A percentile compares a stretch with the other conserved stretches of the same genome.
phyloP scores from a whole-genome alignment of 2,797 vertebrate species.

The Galago senegalensis region DNA sequence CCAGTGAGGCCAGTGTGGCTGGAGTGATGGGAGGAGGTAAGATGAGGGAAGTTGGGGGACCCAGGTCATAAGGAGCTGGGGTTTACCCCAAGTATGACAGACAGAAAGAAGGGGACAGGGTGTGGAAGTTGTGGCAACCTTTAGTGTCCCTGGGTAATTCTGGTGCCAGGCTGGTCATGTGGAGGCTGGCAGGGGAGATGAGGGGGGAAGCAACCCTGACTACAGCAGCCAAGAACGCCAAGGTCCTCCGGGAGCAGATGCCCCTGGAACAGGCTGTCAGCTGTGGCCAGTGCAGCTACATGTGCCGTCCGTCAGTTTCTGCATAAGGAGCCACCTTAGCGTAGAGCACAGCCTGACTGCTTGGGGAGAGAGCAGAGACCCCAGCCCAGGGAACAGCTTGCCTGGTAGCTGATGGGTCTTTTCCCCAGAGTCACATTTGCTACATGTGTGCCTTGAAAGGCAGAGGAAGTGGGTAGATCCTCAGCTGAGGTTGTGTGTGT shows the following conservation, averaged over 20 bases:
- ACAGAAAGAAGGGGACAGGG: too few relatives aligned
- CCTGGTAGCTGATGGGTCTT: background rate
- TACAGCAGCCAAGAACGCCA: rapidly evolving
- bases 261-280: background rate
- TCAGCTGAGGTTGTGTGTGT: background rate
- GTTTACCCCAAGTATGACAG: background rate
- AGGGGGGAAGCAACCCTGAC: rapidly evolving
- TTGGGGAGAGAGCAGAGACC: background rate
- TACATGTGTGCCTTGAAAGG: too few relatives aligned
- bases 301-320: background rate
- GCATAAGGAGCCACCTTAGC: background rate
- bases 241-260: background rate
- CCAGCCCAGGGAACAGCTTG: rapidly evolving
- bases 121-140: background rate
- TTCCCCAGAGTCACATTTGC: background rate
- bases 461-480: background rate
- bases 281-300: rapidly evolving
- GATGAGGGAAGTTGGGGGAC: background rate
- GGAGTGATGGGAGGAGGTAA: background rate
- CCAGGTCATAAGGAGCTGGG: background rate
- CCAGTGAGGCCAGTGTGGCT: background rate
- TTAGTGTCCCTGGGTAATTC: background rate
- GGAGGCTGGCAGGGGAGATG: background rate
- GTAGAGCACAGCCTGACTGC: background rate
- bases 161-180: background rate